Percentiles rank a stretch among this genome's conserved stretches.
These are phyloP conservation scores for Drosophila pseudotalamancana DNA, from an alignment of 2,888 invertebrate genomes.

Conservation along the genomic window DNA sequence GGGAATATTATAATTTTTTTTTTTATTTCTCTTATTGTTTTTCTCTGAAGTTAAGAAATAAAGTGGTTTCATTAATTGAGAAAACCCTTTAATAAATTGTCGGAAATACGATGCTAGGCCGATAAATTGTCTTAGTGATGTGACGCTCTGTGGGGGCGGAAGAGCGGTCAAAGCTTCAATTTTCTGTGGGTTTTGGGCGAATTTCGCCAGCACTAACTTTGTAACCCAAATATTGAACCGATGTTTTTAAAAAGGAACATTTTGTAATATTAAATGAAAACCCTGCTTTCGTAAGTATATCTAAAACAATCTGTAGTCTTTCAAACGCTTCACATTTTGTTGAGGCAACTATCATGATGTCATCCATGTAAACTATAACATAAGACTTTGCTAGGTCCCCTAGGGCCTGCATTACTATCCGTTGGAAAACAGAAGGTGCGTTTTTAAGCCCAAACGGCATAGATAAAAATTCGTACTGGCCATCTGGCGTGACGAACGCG, in stretches of 20 bases:
- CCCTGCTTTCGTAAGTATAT: background rate
- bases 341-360: background rate
- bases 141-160: background rate
- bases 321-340: background rate
- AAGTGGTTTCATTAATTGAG: background rate
- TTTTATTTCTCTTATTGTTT: background rate
- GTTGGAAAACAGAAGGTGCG: background rate
- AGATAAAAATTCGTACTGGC: constrained; percentile 8
- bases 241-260: background rate
- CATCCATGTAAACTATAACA: background rate
- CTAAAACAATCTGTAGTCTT: background rate
- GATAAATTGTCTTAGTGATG: background rate
- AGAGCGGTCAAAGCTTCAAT: background rate
- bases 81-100: background rate
- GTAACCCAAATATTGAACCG: background rate
- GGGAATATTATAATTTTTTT: background rate
- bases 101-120: constrained; percentile 2
- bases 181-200: background rate
- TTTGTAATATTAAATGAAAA: background rate
- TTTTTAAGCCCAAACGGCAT: no score
- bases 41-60: background rate
- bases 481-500: constrained; percentile 3
- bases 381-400: background rate
- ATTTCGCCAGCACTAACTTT: background rate
- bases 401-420: background rate